Percentiles rank a stretch among this genome's conserved stretches.
These are phyloP conservation scores for Tiliacea aurago DNA, from an alignment of 2,888 invertebrate species.

Conservation along the genomic window DNA sequence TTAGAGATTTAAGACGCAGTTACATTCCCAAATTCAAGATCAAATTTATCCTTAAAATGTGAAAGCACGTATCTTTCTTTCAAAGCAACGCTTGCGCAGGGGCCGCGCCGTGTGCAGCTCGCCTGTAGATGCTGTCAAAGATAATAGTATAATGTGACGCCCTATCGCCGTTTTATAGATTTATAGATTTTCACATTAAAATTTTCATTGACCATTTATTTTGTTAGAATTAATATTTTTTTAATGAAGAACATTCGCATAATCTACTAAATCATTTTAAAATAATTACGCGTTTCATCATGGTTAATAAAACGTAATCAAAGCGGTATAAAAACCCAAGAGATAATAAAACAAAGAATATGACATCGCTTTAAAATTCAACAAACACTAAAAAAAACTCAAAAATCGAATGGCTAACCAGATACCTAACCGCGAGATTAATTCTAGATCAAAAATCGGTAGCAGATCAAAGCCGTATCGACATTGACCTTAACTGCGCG, in stretches of 20 bases:
- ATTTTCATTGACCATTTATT: conserved; percentile 10
- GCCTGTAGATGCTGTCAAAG: conserved; percentile 77
- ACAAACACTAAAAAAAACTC: conserved; percentile 33
- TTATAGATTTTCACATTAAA: conserved; percentile 70
- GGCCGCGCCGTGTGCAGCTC: conserved; percentile 71
- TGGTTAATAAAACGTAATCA: neutral
- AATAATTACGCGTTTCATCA: neutral
- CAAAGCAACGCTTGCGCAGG: conserved; percentile 45
- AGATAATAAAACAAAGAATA: neutral
- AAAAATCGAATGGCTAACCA: conserved; percentile 41
- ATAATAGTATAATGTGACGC: conserved; percentile 80
- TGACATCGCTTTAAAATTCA: neutral
- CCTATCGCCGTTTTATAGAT: conserved; percentile 71
- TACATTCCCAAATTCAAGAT: neutral
- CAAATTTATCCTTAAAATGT: conserved; percentile 43
- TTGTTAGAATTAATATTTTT: neutral
- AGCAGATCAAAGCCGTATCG: conserved; percentile 86
- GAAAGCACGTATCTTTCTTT: conserved; percentile 64
- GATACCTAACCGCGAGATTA: conserved; percentile 53
- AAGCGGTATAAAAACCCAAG: neutral
- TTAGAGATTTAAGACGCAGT: neutral
- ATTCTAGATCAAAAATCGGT: conserved; percentile 77
- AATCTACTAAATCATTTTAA: neutral
- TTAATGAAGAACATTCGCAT: neutral
- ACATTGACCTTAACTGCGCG: conserved; percentile 87